These are phyloP conservation scores for Saxidomus purpurata DNA, from an alignment of 1,140 invertebrate species.

Conservation along the genomic window DNA sequence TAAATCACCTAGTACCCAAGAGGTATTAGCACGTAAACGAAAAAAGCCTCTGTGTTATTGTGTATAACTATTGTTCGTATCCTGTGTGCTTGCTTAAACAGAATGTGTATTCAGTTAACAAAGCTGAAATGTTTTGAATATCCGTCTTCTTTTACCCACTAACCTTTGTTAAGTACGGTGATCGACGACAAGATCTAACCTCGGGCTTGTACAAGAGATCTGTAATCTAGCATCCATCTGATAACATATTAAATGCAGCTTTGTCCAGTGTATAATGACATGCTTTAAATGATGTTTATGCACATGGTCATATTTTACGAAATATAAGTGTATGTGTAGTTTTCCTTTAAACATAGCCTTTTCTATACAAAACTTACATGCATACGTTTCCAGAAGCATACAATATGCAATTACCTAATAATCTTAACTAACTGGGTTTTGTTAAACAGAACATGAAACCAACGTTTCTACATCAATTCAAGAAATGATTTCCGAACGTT, in stretches of 20 bases:
- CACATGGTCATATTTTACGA: not conserved
- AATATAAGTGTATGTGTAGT: not conserved
- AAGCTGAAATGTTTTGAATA: not conserved
- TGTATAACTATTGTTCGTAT: not conserved
- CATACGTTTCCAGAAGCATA: too few relatives aligned
- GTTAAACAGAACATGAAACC: too few relatives aligned
- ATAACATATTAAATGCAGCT: conserved; percentile 6
- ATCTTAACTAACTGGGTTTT: too few relatives aligned
- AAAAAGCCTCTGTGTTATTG: not conserved
- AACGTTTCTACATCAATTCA: too few relatives aligned
- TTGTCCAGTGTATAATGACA: not conserved
- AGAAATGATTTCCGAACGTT: too few relatives aligned
- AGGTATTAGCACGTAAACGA: not conserved
- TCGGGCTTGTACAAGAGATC: not conserved
- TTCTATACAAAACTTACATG: too few relatives aligned
- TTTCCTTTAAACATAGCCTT: too few relatives aligned
- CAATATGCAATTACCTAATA: too few relatives aligned
- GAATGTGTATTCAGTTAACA: not conserved
- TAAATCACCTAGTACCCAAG: not conserved
- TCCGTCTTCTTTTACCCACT: not conserved
- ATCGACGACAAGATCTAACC: conserved; percentile 3
- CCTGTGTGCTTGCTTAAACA: not conserved
- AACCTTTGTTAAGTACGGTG: not conserved
- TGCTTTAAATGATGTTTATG: not conserved
- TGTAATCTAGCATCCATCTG: not conserved